phyloP scores from a whole-genome alignment of 2,797 vertebrate species.

The Tragopan temminckii region DNA sequence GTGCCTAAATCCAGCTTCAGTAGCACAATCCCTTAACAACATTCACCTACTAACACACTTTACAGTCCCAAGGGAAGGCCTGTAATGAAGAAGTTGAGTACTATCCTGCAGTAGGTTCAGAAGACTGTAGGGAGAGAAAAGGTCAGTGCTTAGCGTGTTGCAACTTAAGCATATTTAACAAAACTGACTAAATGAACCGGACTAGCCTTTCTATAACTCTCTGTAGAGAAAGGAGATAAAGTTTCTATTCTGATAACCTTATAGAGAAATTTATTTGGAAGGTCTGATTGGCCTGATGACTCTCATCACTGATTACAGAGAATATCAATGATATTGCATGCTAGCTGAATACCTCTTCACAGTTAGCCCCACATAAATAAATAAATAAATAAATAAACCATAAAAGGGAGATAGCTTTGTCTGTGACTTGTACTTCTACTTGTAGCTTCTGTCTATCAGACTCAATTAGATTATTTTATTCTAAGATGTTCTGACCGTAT shows the following conservation, averaged over 20 bases:
- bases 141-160: not conserved
- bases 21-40: conserved; percentile 8
- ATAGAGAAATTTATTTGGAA: not conserved
- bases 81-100: conserved; percentile 15
- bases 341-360: not conserved
- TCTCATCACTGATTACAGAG: not conserved
- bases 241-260: not conserved
- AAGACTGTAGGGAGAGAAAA: not conserved
- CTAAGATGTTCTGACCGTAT: not conserved
- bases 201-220: not conserved
- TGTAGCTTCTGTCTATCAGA: not conserved
- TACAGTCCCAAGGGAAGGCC: not conserved
- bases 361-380: not conserved
- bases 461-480: not conserved
- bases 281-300: not conserved
- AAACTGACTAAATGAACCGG: not conserved
- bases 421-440: not conserved
- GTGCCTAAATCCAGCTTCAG: not conserved
- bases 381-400: not conserved
- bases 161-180: not conserved
- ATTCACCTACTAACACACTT: conserved; percentile 51
- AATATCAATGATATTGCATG: not conserved
- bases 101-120: conserved; percentile 14
- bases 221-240: not conserved
- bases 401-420: not conserved